Percentiles rank a stretch among this genome's conserved stretches.
phyloP scores from a whole-genome alignment of 2,888 invertebrate species.

The Selenia dentaria region DNA sequence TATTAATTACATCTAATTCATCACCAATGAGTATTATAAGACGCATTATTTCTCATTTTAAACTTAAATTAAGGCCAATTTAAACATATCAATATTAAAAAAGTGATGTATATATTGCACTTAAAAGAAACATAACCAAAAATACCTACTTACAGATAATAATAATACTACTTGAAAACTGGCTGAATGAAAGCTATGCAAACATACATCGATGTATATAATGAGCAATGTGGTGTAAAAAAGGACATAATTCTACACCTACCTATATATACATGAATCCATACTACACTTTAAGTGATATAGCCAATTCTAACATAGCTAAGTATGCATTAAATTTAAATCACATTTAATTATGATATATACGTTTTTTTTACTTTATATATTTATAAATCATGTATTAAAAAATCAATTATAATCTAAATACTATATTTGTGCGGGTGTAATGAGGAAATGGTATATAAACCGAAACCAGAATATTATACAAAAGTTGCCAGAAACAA shows the following conservation, averaged over 20 bases:
- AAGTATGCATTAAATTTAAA: constrained; percentile 45
- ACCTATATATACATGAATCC: constrained; percentile 22
- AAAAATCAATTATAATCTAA: constrained; percentile 31
- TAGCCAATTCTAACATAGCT: constrained; percentile 31
- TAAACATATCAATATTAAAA: neutral
- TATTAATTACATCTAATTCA: neutral
- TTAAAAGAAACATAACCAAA: constrained; percentile 1
- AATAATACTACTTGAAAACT: constrained; percentile 1
- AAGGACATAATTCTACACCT: constrained; percentile 27
- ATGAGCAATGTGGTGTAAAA: constrained; percentile 57
- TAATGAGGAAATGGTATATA: too few species aligned
- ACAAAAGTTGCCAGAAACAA: too few species aligned
- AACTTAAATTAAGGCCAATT: constrained; percentile 1
- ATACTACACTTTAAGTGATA: constrained; percentile 53
- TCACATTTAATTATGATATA: constrained; percentile 52
- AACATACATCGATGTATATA: constrained; percentile 64
- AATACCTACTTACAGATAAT: neutral
- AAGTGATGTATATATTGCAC: constrained; percentile 21
- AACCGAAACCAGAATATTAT: too few species aligned
- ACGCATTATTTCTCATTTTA: neutral
- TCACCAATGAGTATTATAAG: constrained; percentile 6
- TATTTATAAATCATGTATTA: constrained; percentile 16
- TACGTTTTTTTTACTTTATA: constrained; percentile 31
- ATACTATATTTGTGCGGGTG: constrained; percentile 21
- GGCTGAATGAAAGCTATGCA: constrained; percentile 6